Evolutionary conservation across 2,888 invertebrate genomes (phyloP), one percentile per base, ranked within the genome.

Genomic region (Amiota mariae): DNA sequence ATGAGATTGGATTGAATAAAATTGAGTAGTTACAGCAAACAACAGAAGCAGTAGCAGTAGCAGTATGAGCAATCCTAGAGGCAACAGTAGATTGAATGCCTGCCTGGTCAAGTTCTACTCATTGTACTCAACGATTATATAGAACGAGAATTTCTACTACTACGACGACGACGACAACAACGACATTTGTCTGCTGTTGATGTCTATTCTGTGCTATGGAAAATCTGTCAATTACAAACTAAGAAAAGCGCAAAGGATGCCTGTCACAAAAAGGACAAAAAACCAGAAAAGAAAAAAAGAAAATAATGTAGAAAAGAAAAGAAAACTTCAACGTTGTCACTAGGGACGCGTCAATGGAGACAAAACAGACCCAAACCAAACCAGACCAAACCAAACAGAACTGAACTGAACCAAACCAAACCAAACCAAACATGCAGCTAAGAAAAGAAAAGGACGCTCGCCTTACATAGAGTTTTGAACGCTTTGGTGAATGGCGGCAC

Each of bases 231-330:
- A 82, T 82, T 85, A 82, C 81, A 75, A 81, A 68, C 75, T 73
- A 78, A 78, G 85, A 79, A 80, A 84, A 83, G 79, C 83, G 80
- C 79, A 82, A 85, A 85, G 81, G 78, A 78, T 83, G 83, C 83
- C 82, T 76, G 77, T 81, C 82, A 81, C 76, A 77, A 72, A 20
- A 63, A 36, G 36, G 6, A 54, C 24, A 51, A 72, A 61, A 71
- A 73, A 72, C 59, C 78, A 77, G 77, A 73, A 63, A 71, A 59
- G 24, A 20, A 18, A 59, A 59, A 24, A 20, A 46, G 48, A 70
- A 70, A 13, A 2, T 11, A 56, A 8, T 63, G 56, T 71, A 66
- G 54, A 73, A 59, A 61, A 15, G 15, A 71, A 47, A 61, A 59
- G 73, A 13, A 64, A 73, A 36, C 36, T 2, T 36, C 36, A 36